phyloP scores from a whole-genome alignment of 2,888 invertebrate genomes.

The Caenorhabditis plicata region DNA sequence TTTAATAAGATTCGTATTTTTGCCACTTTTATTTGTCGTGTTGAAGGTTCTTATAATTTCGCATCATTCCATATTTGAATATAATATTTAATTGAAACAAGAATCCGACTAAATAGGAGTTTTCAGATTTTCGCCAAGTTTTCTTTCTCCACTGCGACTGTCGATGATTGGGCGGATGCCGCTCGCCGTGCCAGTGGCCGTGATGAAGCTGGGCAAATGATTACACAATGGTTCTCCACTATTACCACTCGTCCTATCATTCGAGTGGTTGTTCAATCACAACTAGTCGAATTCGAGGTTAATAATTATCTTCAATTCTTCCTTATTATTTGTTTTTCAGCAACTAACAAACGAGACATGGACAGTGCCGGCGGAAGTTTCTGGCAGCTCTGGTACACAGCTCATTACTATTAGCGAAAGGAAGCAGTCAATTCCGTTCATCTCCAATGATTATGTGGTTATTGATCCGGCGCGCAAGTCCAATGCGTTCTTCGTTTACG shows the following conservation, averaged over 20 bases:
- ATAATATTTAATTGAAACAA: too few species aligned
- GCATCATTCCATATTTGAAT: too few species aligned
- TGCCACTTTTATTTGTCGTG: too few species aligned
- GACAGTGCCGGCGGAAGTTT: slow-evolving; percentile 37
- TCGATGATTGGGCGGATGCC: slow-evolving; percentile 31
- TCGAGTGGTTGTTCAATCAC: slow-evolving; percentile 25
- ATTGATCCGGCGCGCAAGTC: slow-evolving; percentile 42
- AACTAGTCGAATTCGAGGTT: slow-evolving; percentile 21
- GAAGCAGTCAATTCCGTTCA: slow-evolving; percentile 32
- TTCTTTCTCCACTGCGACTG: slow-evolving; percentile 35
- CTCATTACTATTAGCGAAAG: slow-evolving; percentile 19
- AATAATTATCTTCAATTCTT: background rate
- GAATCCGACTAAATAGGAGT: background rate
- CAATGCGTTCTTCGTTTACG: slow-evolving; percentile 45
- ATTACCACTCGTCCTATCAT: slow-evolving; percentile 22
- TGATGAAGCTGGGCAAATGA: slow-evolving; percentile 21
- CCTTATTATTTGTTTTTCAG: slow-evolving; percentile 4
- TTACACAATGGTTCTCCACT: slow-evolving; percentile 31
- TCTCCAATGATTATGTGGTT: slow-evolving; percentile 40
- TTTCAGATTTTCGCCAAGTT: slow-evolving; percentile 33
- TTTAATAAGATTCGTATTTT: too few species aligned
- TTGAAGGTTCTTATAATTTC: too few species aligned
- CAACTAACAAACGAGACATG: slow-evolving; percentile 38
- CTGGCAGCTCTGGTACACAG: slow-evolving; percentile 31
- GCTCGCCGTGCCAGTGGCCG: slow-evolving; percentile 19